These are phyloP conservation scores for Anguilla marmorata DNA, from an alignment of 2,797 vertebrate genomes.

Conservation along the genomic window DNA sequence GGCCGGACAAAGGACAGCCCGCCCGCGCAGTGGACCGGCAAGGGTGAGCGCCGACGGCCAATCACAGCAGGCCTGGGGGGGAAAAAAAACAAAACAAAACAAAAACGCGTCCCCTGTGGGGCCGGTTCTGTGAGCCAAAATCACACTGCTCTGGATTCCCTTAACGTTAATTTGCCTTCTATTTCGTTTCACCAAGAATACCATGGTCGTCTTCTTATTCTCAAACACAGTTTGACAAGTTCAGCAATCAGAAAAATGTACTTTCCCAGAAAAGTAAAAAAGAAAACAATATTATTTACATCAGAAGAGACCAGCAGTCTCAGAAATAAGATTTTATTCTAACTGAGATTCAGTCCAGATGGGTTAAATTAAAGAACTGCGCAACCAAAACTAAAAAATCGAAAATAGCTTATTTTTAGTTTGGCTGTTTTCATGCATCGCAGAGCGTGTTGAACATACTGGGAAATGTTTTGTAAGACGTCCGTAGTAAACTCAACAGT, in stretches of 20 bases:
- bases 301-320: neutral
- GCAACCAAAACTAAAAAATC: neutral
- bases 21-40: slow-evolving; percentile 69
- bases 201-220: neutral
- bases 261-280: too few relatives aligned
- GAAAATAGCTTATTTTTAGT: neutral
- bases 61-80: neutral
- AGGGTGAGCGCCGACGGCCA: slow-evolving; percentile 70
- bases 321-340: neutral
- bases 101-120: neutral
- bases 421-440: neutral
- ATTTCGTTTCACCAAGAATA: neutral
- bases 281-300: too few relatives aligned
- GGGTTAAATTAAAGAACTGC: neutral
- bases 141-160: neutral
- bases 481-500: neutral
- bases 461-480: neutral
- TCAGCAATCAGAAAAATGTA: too few relatives aligned
- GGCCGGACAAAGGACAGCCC: slow-evolving; percentile 75
- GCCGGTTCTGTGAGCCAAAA: neutral
- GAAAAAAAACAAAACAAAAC: too few relatives aligned
- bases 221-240: neutral
- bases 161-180: neutral
- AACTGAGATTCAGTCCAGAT: neutral
- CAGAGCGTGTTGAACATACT: neutral